These are phyloP conservation scores for Alligator sinensis DNA, from an alignment of 2,113 vertebrate species.

Conservation along the genomic window DNA sequence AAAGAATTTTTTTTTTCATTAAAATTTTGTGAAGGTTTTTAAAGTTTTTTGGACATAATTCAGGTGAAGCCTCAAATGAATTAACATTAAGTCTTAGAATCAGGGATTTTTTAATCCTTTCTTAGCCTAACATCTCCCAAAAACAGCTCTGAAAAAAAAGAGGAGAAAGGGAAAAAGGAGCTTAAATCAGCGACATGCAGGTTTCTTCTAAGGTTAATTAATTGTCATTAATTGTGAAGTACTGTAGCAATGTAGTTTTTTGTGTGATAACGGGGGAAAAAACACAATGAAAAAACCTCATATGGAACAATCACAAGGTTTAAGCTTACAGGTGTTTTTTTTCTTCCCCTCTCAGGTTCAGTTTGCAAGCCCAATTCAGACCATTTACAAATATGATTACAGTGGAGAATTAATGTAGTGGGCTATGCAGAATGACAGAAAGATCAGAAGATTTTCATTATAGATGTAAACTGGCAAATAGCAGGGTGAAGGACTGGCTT, in stretches of 20 bases:
- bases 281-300: not conserved
- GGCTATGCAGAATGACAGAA: conserved; percentile 3
- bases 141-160: conserved; percentile 30
- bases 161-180: not conserved
- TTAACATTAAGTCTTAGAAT: conserved; percentile 25
- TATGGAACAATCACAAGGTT: conserved; percentile 24
- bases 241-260: conserved; percentile 33
- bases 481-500: not conserved
- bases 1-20: conserved; percentile 19
- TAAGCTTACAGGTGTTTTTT: not conserved
- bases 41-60: conserved; percentile 33
- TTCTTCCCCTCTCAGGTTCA: not conserved
- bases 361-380: conserved; percentile 43
- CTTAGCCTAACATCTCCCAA: conserved; percentile 34
- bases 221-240: conserved; percentile 69
- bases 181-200: conserved; percentile 14
- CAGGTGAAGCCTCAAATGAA: conserved; percentile 32
- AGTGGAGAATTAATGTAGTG: conserved; percentile 31
- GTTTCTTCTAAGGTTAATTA: conserved; percentile 73
- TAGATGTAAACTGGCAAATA: not conserved
- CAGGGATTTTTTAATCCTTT: conserved; percentile 29
- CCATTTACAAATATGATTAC: conserved; percentile 60
- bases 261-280: conserved; percentile 40
- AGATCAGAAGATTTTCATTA: conserved; percentile 53
- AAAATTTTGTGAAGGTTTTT: not conserved